phyloP scores from a whole-genome alignment of 2,888 invertebrate species.

The Pammene aurita region DNA sequence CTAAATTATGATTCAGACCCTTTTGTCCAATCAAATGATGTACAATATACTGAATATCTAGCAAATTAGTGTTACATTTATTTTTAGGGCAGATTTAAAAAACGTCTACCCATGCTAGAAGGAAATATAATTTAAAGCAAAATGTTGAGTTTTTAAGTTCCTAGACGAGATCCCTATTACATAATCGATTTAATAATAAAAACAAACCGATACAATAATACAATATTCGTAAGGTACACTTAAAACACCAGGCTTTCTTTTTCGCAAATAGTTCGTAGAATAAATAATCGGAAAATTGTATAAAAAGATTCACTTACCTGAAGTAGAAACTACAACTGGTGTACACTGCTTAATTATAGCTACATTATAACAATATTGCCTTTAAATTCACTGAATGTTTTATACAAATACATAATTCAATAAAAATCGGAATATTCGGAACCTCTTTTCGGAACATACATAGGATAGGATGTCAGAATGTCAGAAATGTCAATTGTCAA shows the following conservation, averaged over 20 bases:
- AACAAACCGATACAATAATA: background rate
- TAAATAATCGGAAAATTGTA: constrained; percentile 5
- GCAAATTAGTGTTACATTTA: background rate
- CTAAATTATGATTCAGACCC: background rate
- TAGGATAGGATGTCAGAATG: background rate
- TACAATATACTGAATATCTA: background rate
- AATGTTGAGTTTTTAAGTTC: background rate
- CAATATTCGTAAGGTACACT: background rate
- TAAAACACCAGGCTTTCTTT: background rate
- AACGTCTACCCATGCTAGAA: background rate
- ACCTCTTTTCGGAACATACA: background rate
- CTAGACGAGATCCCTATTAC: background rate
- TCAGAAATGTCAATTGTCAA: background rate
- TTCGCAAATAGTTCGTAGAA: background rate
- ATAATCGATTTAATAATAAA: background rate
- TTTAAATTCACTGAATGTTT: constrained; percentile 18
- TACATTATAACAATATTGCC: constrained; percentile 25
- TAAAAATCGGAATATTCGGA: constrained; percentile 20
- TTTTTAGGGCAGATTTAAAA: constrained; percentile 4
- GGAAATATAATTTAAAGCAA: background rate
- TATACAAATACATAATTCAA: constrained; percentile 28
- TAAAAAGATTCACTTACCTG: constrained; percentile 26
- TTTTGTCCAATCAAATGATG: background rate
- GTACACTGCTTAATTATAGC: constrained; percentile 17
- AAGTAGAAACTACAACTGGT: constrained; percentile 5